Percentiles rank a stretch among this genome's conserved stretches.
phyloP scores from a whole-genome alignment of 1,140 invertebrate genomes.

The Drosophila sproati region DNA sequence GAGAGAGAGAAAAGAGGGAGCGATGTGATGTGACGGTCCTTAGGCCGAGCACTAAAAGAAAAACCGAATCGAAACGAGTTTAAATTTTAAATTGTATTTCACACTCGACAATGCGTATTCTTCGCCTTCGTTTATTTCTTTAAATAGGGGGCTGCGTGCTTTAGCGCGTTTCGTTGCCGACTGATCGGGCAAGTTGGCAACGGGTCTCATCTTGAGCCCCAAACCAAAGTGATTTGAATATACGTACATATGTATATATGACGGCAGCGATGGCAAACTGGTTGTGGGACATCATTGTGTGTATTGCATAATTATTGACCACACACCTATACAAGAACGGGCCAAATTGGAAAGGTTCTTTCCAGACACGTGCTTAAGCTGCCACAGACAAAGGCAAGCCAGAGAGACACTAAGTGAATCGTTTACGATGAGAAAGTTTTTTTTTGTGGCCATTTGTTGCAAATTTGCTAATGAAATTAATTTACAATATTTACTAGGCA shows the following conservation, averaged over 20 bases:
- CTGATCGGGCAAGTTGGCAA: constrained; percentile 48
- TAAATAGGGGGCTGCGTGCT: constrained; percentile 56
- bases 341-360: constrained; percentile 50
- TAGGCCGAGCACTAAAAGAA: constrained; percentile 6
- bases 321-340: constrained; percentile 20
- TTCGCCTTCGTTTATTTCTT: constrained; percentile 15
- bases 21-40: constrained; percentile 9
- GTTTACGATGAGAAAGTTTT: constrained; percentile 33
- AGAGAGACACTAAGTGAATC: background rate
- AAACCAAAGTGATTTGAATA: constrained; percentile 69
- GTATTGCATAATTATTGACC: constrained; percentile 73
- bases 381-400: background rate
- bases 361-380: constrained; percentile 40
- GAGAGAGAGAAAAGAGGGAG: background rate
- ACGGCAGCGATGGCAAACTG: constrained; percentile 63
- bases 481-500: constrained; percentile 44
- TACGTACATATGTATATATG: constrained; percentile 57
- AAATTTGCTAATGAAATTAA: constrained; percentile 49
- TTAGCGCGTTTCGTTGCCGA: constrained; percentile 68
- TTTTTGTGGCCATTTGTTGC: constrained; percentile 33
- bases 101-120: constrained; percentile 3
- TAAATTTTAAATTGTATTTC: constrained; percentile 23
- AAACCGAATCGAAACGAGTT: constrained; percentile 13
- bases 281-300: constrained; percentile 49
- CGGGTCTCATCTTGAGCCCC: constrained; percentile 70